phyloP scores from a whole-genome alignment of 2,113 vertebrate species.

The Mormyrus iriodes region DNA sequence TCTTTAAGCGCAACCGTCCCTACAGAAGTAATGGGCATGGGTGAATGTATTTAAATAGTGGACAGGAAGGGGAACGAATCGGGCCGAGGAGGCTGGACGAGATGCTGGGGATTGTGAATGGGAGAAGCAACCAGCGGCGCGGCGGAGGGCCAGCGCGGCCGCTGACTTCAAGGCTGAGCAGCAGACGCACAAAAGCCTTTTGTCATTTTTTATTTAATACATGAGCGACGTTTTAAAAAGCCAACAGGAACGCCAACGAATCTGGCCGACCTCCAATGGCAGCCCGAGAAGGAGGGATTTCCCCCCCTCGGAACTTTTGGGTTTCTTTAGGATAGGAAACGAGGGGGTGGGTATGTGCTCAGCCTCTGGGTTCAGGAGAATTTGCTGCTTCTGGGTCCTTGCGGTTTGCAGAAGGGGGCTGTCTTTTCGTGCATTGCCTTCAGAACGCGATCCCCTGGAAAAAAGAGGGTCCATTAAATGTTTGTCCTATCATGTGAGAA shows the following conservation, averaged over 20 bases:
- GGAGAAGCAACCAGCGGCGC: not conserved
- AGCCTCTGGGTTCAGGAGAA: slow-evolving; percentile 11
- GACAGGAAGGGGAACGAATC: not conserved
- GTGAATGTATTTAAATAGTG: slow-evolving; percentile 6
- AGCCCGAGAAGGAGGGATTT: slow-evolving; percentile 34
- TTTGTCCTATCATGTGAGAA: slow-evolving; percentile 2
- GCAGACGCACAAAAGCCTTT: slow-evolving; percentile 41
- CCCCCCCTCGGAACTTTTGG: slow-evolving; percentile 26
- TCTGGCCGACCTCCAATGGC: slow-evolving; percentile 23
- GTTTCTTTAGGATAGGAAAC: slow-evolving; percentile 30
- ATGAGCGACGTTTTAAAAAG: slow-evolving; percentile 36
- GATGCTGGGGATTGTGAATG: slow-evolving; percentile 16
- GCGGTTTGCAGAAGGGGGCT: slow-evolving; percentile 24
- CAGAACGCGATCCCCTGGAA: slow-evolving; percentile 23
- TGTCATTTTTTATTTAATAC: slow-evolving; percentile 33
- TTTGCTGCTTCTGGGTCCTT: slow-evolving; percentile 22
- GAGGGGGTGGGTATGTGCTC: slow-evolving; percentile 16
- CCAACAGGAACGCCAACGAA: slow-evolving; percentile 32
- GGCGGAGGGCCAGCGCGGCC: not conserved
- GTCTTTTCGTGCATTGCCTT: slow-evolving; percentile 34
- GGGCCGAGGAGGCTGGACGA: not conserved
- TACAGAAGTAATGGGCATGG: not conserved
- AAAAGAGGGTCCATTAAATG: slow-evolving; percentile 18
- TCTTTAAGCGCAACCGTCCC: not conserved
- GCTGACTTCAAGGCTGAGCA: slow-evolving; percentile 21